Base-by-base conservation (phyloP, 2,797 vertebrate genomes). In the Arrhamphus sclerolepis region DNA sequence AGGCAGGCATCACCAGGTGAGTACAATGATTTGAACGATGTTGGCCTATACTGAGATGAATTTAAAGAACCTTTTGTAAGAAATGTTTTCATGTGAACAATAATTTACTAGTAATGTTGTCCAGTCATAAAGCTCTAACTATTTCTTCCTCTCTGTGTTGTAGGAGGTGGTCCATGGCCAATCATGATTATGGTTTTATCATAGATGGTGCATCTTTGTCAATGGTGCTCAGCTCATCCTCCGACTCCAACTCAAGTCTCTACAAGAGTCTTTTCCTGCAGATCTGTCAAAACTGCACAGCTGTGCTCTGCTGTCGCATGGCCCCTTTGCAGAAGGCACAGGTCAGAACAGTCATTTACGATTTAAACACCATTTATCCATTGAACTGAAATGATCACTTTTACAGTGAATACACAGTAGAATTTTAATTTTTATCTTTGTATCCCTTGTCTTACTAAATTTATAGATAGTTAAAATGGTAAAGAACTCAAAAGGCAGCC, bases 271-370 rank as follows among this genome's bases (percentile, higher is more conserved):
- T 98, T 22, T 97, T 99, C 71, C 90, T 98, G 5, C 95, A 98
- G 76, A 97, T 98, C 57, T 98, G 97, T 85, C 89, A 97, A 78
- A 98, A 96, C 79, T 98, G 96, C 67, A 94, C 95, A 1, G 89
- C 96, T 6, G 95, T 99, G 18, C 94, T 99, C 13, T 99, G 98
- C 89, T 99, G 98, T 57, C 94, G 98, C 24, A 98, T 98, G 97
- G 98, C 97, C 11, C 98, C 98, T 0, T 72, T 99, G 58, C 97
- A 99, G 83, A 99, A 98, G 86, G 97, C 97, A 19, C 96, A 98
- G 96, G 97, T 93, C 48, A 55, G 84, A 71, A 20, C 26, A 4
- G 11, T 13, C 2, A 17, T 1, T 43, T 48, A 4, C 42, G 29
- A 39, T 46, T 0, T 51, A 2, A 4, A 34, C 19, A 40, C 22